These are phyloP conservation scores for Halesus radiatus DNA, from an alignment of 1,140 invertebrate genomes.

Conservation along the genomic window DNA sequence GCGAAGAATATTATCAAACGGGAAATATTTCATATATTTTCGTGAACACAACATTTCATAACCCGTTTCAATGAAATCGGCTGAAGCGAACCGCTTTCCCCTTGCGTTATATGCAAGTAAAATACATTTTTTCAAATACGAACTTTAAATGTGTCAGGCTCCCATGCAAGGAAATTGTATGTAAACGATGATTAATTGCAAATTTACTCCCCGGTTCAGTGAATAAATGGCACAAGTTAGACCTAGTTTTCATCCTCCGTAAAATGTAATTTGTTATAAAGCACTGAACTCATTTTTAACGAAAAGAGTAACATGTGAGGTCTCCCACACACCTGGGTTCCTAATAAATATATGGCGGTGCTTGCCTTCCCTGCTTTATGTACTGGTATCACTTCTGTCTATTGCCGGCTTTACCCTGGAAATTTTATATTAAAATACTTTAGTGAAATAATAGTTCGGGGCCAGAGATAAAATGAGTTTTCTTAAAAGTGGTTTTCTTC, in stretches of 20 bases:
- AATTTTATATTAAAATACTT: slow-evolving; percentile 36
- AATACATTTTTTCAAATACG: not conserved
- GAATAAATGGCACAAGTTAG: slow-evolving; percentile 37
- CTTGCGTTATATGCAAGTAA: not conserved
- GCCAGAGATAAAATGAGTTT: not conserved
- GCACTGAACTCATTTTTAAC: slow-evolving; percentile 41
- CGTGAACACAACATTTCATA: no score
- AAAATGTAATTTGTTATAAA: slow-evolving; percentile 39
- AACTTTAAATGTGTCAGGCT: slow-evolving; percentile 21
- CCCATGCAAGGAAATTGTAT: not conserved
- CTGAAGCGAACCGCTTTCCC: no score
- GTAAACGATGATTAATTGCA: slow-evolving; percentile 34
- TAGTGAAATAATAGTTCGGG: slow-evolving; percentile 4
- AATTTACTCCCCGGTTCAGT: slow-evolving; percentile 7
- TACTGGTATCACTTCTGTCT: slow-evolving; percentile 5
- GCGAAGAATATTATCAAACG: no score
- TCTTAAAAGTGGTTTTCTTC: not conserved
- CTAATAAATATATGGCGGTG: slow-evolving; percentile 12
- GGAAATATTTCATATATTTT: no score
- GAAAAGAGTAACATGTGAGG: slow-evolving; percentile 26
- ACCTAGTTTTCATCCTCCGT: slow-evolving; percentile 35
- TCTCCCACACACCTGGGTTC: slow-evolving; percentile 21
- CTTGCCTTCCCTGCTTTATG: not conserved
- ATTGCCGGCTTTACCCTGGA: not conserved
- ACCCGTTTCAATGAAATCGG: no score